These are phyloP conservation scores for Cuculus canorus DNA, from an alignment of 2,797 vertebrate species.

Conservation along the genomic window DNA sequence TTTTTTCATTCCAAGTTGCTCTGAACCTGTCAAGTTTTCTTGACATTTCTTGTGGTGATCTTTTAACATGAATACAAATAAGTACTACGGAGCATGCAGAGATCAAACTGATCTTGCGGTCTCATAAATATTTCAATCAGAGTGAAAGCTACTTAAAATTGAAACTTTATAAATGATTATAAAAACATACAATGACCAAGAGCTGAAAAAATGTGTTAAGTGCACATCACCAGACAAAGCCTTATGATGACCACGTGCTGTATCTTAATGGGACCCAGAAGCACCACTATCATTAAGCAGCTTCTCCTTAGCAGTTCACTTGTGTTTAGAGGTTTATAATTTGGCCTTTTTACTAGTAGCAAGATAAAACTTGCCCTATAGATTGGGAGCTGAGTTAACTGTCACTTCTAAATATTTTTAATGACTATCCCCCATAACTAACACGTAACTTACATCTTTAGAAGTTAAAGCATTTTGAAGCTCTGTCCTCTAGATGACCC, in stretches of 20 bases:
- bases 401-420: background rate
- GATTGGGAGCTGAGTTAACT: background rate
- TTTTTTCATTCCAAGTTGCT: background rate
- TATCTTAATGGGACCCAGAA: constrained; percentile 61
- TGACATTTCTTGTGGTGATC: constrained; percentile 4
- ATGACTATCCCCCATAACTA: background rate
- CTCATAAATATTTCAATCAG: constrained; percentile 35
- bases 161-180: background rate
- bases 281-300: constrained; percentile 56
- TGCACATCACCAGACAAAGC: constrained; percentile 34
- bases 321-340: constrained; percentile 51
- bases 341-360: constrained; percentile 15
- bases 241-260: constrained; percentile 72
- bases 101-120: background rate
- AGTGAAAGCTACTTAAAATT: background rate
- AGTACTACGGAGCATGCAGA: background rate
- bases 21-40: constrained; percentile 11
- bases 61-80: constrained; percentile 18
- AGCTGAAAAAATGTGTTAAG: background rate
- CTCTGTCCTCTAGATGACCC: background rate
- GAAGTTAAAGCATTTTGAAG: background rate
- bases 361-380: background rate
- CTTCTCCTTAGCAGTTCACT: constrained; percentile 55
- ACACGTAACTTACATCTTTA: background rate
- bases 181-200: background rate